Percentiles rank a stretch among this genome's conserved stretches.
Conservation (phyloP, 2,113 vertebrate genomes). For the Pao palembangensis region DNA sequence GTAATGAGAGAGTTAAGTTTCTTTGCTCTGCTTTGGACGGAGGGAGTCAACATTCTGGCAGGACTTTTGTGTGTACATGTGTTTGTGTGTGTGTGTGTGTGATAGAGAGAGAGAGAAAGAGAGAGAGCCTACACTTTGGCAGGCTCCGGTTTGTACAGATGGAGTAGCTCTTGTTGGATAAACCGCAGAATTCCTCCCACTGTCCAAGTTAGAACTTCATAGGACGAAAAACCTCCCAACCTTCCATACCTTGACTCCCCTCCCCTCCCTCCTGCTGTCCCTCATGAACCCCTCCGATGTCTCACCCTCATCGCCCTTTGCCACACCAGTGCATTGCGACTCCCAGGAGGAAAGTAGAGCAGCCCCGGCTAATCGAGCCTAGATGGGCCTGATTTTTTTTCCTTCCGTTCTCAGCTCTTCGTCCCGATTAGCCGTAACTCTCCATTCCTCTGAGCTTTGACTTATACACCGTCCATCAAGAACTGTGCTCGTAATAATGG, state of each 20-base stretch:
- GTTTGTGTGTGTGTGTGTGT: conserved; percentile 17
- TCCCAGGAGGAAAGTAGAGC: conserved; percentile 43
- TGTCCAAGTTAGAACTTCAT: conserved; percentile 82
- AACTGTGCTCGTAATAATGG: conserved; percentile 37
- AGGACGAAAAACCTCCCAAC: conserved; percentile 61
- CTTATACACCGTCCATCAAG: conserved; percentile 19
- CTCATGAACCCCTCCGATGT: conserved; percentile 25
- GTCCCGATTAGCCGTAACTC: conserved; percentile 50
- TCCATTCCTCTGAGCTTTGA: conserved; percentile 10
- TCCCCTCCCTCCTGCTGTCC: conserved; percentile 26
- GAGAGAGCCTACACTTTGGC: conserved; percentile 76
- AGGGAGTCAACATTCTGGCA: conserved; percentile 78
- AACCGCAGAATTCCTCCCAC: conserved; percentile 82
- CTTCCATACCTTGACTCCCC: conserved; percentile 51
- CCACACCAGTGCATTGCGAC: conserved; percentile 35
- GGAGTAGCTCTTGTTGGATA: conserved; percentile 80
- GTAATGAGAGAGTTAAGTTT: conserved; percentile 75
- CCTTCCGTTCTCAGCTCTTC: conserved; percentile 18
- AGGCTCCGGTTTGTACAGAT: conserved; percentile 82
- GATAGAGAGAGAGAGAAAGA: conserved; percentile 16
- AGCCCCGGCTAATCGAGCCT: conserved; percentile 42
- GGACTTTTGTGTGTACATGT: conserved; percentile 27
- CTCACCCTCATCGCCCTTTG: conserved; percentile 22
- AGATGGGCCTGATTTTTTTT: conserved; percentile 18
- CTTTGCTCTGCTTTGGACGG: conserved; percentile 66